These are phyloP conservation scores for Intellagama lesueurii DNA, from an alignment of 2,797 vertebrate genomes.

Conservation along the genomic window DNA sequence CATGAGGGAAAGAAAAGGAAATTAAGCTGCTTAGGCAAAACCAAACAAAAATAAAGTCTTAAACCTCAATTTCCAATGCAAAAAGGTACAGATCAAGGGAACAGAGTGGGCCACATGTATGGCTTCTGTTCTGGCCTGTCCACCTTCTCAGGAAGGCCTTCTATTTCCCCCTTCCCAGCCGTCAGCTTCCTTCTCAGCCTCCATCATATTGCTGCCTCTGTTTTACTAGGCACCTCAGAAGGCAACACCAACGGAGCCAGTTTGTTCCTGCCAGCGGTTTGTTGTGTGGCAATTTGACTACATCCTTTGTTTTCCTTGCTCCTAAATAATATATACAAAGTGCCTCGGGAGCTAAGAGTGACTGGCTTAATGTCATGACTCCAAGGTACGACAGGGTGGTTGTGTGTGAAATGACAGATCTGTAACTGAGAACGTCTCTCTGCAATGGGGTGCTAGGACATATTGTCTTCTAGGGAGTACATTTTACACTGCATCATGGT, in stretches of 20 bases:
- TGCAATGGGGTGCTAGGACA: constrained; percentile 29
- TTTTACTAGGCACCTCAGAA: background rate
- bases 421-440: background rate
- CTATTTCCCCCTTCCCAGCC: background rate
- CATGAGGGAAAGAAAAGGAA: background rate
- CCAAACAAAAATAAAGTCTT: background rate
- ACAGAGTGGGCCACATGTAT: background rate
- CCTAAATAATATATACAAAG: background rate
- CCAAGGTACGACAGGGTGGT: background rate
- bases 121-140: rapidly evolving
- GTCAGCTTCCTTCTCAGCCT: background rate
- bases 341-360: background rate
- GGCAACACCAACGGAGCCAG: too few relatives aligned
- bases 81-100: constrained; percentile 17
- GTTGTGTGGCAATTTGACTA: background rate
- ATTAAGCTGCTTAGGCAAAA: background rate
- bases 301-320: background rate
- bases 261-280: background rate
- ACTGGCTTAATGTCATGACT: background rate
- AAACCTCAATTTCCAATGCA: rapidly evolving
- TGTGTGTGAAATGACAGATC: background rate
- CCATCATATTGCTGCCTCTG: background rate
- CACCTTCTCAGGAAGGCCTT: background rate
- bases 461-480: constrained; percentile 49
- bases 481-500: constrained; percentile 63